A percentile compares a stretch with the other conserved stretches of the same genome.
Evolutionary conservation across 2,888 invertebrate genomes (phyloP).

Genomic region (Andrena flavipes): DNA sequence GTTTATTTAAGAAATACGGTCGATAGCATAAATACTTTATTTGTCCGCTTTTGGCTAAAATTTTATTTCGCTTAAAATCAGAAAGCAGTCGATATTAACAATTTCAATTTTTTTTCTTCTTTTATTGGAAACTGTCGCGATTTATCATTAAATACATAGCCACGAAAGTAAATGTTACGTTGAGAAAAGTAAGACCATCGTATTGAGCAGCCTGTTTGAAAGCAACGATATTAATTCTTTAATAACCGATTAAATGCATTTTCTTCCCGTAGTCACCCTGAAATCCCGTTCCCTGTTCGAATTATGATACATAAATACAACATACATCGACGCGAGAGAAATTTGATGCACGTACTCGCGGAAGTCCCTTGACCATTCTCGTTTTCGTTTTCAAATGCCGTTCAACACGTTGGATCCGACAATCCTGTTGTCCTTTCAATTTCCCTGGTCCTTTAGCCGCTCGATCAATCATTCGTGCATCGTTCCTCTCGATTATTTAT

Average conservation of each 20-base stretch:
- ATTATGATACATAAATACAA: slow-evolving; percentile 42
- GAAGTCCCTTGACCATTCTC: neutral
- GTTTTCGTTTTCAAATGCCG: neutral
- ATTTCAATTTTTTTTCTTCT: neutral
- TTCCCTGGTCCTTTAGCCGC: neutral
- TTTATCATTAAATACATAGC: slow-evolving; percentile 6
- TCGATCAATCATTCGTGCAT: slow-evolving; percentile 18
- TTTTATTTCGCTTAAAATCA: slow-evolving; percentile 36
- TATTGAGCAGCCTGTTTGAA: slow-evolving; percentile 19
- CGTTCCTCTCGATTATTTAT: neutral
- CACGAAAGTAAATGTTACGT: slow-evolving; percentile 22
- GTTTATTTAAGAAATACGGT: too few relatives aligned
- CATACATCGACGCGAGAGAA: slow-evolving; percentile 36
- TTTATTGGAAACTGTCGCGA: slow-evolving; percentile 23
- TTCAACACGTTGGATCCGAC: slow-evolving; percentile 5
- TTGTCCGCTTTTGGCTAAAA: slow-evolving; percentile 34
- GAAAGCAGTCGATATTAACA: slow-evolving; percentile 20
- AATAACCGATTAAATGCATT: slow-evolving; percentile 13
- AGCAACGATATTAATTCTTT: slow-evolving; percentile 24
- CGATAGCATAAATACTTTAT: too few relatives aligned
- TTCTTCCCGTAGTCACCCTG: neutral
- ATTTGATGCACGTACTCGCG: slow-evolving; percentile 3
- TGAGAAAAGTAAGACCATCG: slow-evolving; percentile 14
- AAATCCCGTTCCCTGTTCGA: neutral
- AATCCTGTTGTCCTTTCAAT: neutral